Conservation (phyloP, 2,797 vertebrate genomes). For the Sternarchorhynchus goeldii region DNA sequence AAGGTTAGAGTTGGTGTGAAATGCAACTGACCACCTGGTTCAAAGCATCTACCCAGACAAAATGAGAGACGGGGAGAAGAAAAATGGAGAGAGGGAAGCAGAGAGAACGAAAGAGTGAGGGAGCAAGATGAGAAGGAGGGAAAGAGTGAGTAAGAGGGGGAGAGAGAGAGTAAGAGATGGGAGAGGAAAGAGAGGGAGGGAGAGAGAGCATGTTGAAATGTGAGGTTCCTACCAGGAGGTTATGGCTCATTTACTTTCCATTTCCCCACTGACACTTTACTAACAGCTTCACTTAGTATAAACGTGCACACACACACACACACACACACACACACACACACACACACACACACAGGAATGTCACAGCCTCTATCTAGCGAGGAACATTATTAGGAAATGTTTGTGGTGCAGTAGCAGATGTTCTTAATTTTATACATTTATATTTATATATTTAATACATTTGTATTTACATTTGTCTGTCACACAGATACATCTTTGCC, state of each 20-base stretch:
- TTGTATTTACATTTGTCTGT: too few relatives aligned
- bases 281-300: neutral
- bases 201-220: conserved; percentile 39
- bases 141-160: conserved; percentile 15
- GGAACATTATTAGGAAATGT: too few relatives aligned
- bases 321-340: conserved; percentile 9
- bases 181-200: neutral
- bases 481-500: too few relatives aligned
- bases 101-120: neutral
- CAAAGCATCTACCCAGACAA: neutral
- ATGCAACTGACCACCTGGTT: neutral
- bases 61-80: neutral
- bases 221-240: conserved; percentile 16
- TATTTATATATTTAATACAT: too few relatives aligned
- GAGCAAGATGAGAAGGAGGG: too few relatives aligned
- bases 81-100: neutral
- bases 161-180: conserved; percentile 2
- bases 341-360: neutral
- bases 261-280: too few relatives aligned
- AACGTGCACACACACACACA: conserved; percentile 4
- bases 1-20: neutral
- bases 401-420: too few relatives aligned
- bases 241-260: too few relatives aligned
- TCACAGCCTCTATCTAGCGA: too few relatives aligned
- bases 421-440: too few relatives aligned